Evolutionary conservation across 2,113 vertebrate species (phyloP), one percentile per base, ranked within the genome.

Genomic region (Mormoops blainvillei): DNA sequence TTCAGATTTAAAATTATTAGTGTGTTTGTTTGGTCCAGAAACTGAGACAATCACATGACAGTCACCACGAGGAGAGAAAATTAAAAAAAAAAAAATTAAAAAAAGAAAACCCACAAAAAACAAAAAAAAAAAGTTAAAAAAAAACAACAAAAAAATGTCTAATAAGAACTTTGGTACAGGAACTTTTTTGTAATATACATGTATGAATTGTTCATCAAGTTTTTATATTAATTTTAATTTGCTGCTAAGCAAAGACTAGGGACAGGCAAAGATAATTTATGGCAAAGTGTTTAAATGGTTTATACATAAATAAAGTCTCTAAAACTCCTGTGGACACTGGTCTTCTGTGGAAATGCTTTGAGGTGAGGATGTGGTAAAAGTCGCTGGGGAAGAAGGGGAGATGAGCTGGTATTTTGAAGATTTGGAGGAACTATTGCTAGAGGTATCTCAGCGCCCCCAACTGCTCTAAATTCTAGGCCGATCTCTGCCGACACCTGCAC

Each of bases 301-400:
- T 99, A 99, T 99, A 99, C 99, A 99, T 99, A 99, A 99, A 99
- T 99, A 99, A 99, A 99, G 99, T 99, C 99, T 99, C 99, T 99
- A 99, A 99, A 99, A 99, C 98, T 98, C 98, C 99, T 99, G 99
- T 99, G 99, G 99, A 99, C 97, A 98, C 98, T 99, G 99, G 99
- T 99, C 99, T 99, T 99, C 98, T 99, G 98, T 97, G 97, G 92
- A 96, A 94, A 97, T 98, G 94, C 94, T 97, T 97, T 91, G 15
- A 83, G 31, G 22, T 1, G 14, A 77, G 76, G 31, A 19, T n/a
- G 48, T 28, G 14, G 63, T 4, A 8, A 18, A 12, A 0, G 10
- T 0, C 16, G 14, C n/a, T 5, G 7, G 33, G 45, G 15, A 13
- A n/a, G 0, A 0, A 4, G 41, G 7, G n/a, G 45, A n/a, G 15